phyloP scores from a whole-genome alignment of 1,140 invertebrate species.

The Brachionus calyciflorus region DNA sequence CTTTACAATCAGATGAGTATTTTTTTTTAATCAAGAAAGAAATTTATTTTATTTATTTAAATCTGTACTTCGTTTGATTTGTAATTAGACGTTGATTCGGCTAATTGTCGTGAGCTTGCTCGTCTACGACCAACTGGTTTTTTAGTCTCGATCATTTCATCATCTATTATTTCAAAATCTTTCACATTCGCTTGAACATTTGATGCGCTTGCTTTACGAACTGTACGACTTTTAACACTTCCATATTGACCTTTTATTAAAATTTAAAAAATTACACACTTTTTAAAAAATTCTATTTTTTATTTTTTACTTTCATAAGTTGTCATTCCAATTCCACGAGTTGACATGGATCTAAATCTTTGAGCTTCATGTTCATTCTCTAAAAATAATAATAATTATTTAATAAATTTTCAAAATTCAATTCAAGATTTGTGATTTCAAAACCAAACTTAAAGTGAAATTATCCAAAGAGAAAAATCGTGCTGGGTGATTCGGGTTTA shows the following conservation, averaged over 20 bases:
- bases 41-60: neutral
- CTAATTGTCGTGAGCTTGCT: constrained; percentile 1
- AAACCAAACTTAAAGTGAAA: neutral
- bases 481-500: too few relatives aligned
- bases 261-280: neutral
- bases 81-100: neutral
- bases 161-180: constrained; percentile 38
- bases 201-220: neutral
- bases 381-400: neutral
- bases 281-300: neutral
- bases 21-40: neutral
- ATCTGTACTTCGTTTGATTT: constrained; percentile 45
- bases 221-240: neutral
- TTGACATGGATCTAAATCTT: neutral
- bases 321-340: neutral
- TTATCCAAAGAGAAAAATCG: neutral
- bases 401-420: neutral
- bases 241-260: neutral
- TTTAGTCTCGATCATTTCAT: neutral
- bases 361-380: neutral
- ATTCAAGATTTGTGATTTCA: neutral
- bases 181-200: constrained; percentile 7
- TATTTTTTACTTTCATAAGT: neutral
- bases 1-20: constrained; percentile 14
- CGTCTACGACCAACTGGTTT: neutral